Conservation (phyloP, 2,888 invertebrate genomes). For the Drosophila pseudotakahashii region DNA sequence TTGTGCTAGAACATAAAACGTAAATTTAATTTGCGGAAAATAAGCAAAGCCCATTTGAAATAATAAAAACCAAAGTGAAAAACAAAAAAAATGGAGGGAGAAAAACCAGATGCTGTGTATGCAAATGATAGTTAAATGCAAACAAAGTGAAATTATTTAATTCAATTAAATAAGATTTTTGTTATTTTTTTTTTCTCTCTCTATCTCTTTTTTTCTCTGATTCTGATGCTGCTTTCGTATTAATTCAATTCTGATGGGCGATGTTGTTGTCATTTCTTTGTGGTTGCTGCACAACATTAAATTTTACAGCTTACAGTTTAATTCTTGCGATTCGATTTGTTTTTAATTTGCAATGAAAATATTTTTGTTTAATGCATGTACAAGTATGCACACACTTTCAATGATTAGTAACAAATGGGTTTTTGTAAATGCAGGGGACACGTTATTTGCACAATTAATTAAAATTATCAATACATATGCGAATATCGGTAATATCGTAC, state of each 20-base stretch:
- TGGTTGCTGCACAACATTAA: constrained; percentile 49
- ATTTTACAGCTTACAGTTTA: constrained; percentile 45
- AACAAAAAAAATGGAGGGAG: constrained; percentile 16
- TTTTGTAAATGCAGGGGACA: constrained; percentile 66
- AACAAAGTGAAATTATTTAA: constrained; percentile 83
- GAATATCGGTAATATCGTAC: constrained; percentile 26
- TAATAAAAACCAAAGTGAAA: background rate
- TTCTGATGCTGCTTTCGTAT: constrained; percentile 12
- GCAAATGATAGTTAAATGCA: constrained; percentile 61
- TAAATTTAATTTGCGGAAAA: constrained; percentile 46
- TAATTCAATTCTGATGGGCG: constrained; percentile 45
- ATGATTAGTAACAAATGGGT: constrained; percentile 81
- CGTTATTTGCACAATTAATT: constrained; percentile 73
- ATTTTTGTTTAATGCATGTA: constrained; percentile 38
- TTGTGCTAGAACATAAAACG: constrained; percentile 71
- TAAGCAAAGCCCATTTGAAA: constrained; percentile 33
- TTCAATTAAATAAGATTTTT: constrained; percentile 82
- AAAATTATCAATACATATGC: constrained; percentile 50
- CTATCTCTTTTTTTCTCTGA: no score
- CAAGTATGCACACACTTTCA: constrained; percentile 1
- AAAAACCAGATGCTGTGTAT: constrained; percentile 40
- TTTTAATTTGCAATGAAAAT: constrained; percentile 43
- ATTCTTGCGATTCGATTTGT: constrained; percentile 31
- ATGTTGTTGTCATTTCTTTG: constrained; percentile 30
- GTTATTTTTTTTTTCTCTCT: constrained; percentile 42